Evolutionary conservation across 1,140 invertebrate genomes (phyloP), one percentile per base, ranked within the genome.

Genomic region (Aphidius gifuensis): DNA sequence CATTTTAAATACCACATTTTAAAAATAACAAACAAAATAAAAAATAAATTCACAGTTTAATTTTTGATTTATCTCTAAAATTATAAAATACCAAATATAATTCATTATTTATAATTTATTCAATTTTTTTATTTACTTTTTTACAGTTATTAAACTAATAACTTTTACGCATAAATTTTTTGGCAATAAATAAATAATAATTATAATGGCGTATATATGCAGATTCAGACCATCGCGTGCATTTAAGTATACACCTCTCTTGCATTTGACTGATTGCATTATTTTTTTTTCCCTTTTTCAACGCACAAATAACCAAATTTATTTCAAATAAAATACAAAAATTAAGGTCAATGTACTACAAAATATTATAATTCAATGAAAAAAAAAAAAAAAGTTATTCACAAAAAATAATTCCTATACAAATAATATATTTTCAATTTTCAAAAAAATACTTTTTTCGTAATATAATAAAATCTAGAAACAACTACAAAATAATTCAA

Each of bases 141-240:
- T 49, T n/a, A 48, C 16, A 11, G 47, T 49, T 49, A 49, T 48
- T 48, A 7, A 32, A 9, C 54, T 16, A 6, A 38, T 39, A 42
- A 38, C 6, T 6, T 56, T 9, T 21, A 54, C n/a, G 23, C 54
- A 38, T 43, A 38, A 56, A 38, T 40, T 56, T 38, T 40, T 39
- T 39, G 6, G 40, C 40, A 38, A 42, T 49, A 49, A 9, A n/a
- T 9, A 56, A 38, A 5, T 42, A 38, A 9, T 9, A 42, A 43
- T 51, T 60, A 45, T 61, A 62, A 49, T 61, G n/a, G 48, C 56
- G 32, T 58, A 54, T 65, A 65, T 61, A 65, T 65, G 64, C 60
- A 65, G 62, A 64, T 64, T 64, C 44, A 16, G 46, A 32, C 23
- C 58, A 58, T 65, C 59, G 64, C 64, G 64, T 65, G 64, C 64